phyloP scores from a whole-genome alignment of 2,113 vertebrate species.

The Barbus barbus region DNA sequence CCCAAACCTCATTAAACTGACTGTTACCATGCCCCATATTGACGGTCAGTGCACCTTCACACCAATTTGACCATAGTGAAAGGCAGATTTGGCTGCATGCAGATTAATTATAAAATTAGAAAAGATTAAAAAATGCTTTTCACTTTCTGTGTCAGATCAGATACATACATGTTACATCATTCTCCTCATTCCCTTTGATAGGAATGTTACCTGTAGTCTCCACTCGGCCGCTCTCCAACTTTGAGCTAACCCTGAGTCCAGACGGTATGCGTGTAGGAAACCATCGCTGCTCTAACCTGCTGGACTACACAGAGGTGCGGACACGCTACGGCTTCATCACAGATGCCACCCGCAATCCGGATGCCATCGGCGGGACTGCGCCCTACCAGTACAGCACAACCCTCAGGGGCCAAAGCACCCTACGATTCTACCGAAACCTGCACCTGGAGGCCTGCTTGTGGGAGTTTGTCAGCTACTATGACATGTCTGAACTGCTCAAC shows the following conservation, averaged over 20 bases:
- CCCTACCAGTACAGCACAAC: slow-evolving; percentile 77
- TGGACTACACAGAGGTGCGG: slow-evolving; percentile 83
- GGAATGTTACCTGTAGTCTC: slow-evolving; percentile 86
- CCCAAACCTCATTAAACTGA: slow-evolving; percentile 80
- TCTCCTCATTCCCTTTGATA: slow-evolving; percentile 36
- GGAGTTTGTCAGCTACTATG: slow-evolving; percentile 85
- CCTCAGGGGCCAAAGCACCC: slow-evolving; percentile 72
- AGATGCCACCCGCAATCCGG: slow-evolving; percentile 75
- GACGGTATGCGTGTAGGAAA: slow-evolving; percentile 81
- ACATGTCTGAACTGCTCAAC: slow-evolving; percentile 83
- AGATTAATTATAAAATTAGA: not conserved
- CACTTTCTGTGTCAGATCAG: not conserved
- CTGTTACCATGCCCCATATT: slow-evolving; percentile 82
- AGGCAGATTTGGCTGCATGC: not conserved
- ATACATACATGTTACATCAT: not conserved
- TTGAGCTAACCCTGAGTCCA: slow-evolving; percentile 82
- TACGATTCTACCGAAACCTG: slow-evolving; percentile 84
- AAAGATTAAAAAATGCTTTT: not conserved
- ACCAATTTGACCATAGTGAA: not conserved
- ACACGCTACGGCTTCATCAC: slow-evolving; percentile 82
- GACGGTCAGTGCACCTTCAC: slow-evolving; percentile 69
- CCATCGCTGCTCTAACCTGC: slow-evolving; percentile 84
- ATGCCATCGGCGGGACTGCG: slow-evolving; percentile 78
- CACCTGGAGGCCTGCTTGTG: slow-evolving; percentile 85
- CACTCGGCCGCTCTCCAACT: slow-evolving; percentile 79